These are phyloP conservation scores for Cynoglossus semilaevis DNA, from an alignment of 2,113 vertebrate species.

Conservation along the genomic window DNA sequence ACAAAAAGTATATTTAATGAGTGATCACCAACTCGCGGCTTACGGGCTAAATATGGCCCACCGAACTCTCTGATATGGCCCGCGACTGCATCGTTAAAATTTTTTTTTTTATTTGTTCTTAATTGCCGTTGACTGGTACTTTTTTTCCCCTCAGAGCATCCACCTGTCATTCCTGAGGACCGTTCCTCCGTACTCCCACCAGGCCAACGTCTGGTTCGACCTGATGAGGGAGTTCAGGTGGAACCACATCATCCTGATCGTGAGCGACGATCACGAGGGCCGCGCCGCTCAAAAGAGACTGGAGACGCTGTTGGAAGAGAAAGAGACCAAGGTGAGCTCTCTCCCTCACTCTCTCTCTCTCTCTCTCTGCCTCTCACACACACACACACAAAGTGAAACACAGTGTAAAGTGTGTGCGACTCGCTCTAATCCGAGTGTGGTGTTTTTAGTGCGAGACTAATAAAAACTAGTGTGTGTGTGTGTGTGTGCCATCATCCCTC, in stretches of 20 bases:
- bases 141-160: conserved; percentile 84
- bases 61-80: too few relatives aligned
- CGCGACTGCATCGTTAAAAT: too few relatives aligned
- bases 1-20: too few relatives aligned
- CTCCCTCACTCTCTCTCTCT: not conserved
- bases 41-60: too few relatives aligned
- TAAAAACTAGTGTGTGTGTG: not conserved
- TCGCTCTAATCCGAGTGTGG: not conserved
- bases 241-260: conserved; percentile 97
- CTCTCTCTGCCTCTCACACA: not conserved
- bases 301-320: conserved; percentile 96
- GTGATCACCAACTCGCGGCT: too few relatives aligned
- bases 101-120: too few relatives aligned
- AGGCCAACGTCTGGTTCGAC: conserved; percentile 98
- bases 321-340: conserved; percentile 92
- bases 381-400: not conserved
- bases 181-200: conserved; percentile 95
- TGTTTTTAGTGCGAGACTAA: not conserved
- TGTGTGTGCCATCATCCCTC: conserved; percentile 5
- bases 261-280: conserved; percentile 97
- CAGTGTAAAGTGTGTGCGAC: not conserved
- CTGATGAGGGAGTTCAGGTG: conserved; percentile 97
- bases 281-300: conserved; percentile 95
- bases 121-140: not conserved
- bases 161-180: conserved; percentile 97